phyloP scores from a whole-genome alignment of 2,888 invertebrate species.

The Stegophylla sp. region DNA sequence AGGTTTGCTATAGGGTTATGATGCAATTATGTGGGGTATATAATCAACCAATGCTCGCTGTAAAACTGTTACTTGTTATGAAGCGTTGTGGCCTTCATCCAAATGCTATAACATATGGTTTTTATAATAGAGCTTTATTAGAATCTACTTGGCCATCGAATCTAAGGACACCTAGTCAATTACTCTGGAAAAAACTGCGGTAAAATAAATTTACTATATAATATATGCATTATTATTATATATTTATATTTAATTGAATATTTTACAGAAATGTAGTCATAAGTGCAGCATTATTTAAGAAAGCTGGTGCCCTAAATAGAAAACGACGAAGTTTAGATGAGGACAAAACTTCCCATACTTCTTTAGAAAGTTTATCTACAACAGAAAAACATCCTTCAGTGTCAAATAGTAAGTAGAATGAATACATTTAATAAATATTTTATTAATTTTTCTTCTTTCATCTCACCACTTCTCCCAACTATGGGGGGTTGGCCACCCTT shows the following conservation, averaged over 20 bases:
- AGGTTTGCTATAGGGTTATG: conserved; percentile 96
- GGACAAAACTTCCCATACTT: conserved; percentile 56
- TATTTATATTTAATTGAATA: not conserved
- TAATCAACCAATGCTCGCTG: conserved; percentile 91
- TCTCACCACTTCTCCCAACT: too few species aligned
- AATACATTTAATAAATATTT: conserved; percentile 6
- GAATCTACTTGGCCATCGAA: conserved; percentile 94
- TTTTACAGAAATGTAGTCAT: conserved; percentile 76
- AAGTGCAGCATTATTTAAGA: conserved; percentile 87
- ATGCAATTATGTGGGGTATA: conserved; percentile 98
- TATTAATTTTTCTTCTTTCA: too few species aligned
- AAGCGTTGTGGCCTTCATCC: conserved; percentile 91
- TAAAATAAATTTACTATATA: conserved; percentile 49
- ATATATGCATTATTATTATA: not conserved
- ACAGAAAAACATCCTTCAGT: conserved; percentile 38
- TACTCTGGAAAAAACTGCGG: conserved; percentile 92
- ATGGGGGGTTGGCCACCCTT: too few species aligned
- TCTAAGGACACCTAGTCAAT: conserved; percentile 78
- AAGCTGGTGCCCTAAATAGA: conserved; percentile 73
- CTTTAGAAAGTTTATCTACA: conserved; percentile 47
- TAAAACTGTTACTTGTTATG: conserved; percentile 89
- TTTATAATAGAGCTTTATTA: conserved; percentile 82
- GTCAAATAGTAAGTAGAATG: conserved; percentile 49
- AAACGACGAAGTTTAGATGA: conserved; percentile 61
- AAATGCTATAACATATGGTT: conserved; percentile 97